Conservation (phyloP, 2,888 invertebrate species). For the Lasioglossum marginatum region DNA sequence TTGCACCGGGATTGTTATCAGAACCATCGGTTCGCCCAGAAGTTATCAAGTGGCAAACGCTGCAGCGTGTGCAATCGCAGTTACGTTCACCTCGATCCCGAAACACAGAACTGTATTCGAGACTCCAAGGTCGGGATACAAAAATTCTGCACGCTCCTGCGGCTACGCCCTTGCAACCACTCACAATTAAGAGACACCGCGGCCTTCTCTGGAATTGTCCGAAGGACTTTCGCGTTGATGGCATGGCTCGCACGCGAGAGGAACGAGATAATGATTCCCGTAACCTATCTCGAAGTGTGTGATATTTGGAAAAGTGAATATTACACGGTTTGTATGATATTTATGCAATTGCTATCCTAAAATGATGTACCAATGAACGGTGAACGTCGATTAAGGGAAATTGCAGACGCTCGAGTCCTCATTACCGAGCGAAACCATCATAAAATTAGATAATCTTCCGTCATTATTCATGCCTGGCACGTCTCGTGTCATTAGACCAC, state of each 20-base stretch:
- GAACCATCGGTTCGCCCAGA: slow-evolving; percentile 35
- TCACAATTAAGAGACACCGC: neutral
- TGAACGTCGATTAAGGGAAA: neutral
- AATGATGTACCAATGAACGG: neutral
- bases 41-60: slow-evolving; percentile 13
- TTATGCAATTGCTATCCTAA: neutral
- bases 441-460: slow-evolving; percentile 5
- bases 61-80: neutral
- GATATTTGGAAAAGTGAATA: neutral
- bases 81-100: slow-evolving; percentile 24
- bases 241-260: neutral
- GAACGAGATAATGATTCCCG: neutral
- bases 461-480: neutral
- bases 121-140: slow-evolving; percentile 24
- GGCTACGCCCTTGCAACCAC: neutral
- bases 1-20: slow-evolving; percentile 30
- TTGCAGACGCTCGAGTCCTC: neutral
- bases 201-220: slow-evolving; percentile 1
- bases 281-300: neutral
- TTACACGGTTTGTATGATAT: neutral
- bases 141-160: neutral
- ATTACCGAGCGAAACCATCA: neutral
- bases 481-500: slow-evolving; percentile 1
- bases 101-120: slow-evolving; percentile 26
- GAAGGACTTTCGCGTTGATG: neutral